Base-by-base conservation (phyloP, 2,113 vertebrate genomes). In the Hymenochirus boettgeri region DNA sequence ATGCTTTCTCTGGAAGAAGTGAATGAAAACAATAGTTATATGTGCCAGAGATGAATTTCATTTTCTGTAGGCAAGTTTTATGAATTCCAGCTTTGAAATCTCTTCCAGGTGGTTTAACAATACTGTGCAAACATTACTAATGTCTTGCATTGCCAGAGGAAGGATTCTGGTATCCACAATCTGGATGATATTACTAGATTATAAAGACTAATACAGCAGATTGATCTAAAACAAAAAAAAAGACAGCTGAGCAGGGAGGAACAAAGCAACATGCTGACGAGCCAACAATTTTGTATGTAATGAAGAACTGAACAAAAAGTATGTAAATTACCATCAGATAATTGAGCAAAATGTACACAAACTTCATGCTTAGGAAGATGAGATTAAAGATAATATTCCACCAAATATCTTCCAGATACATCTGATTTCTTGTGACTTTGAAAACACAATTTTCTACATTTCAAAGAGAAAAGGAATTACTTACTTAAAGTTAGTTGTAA, bases 51-150 rank as follows among this genome's bases (percentile, higher is more conserved):
- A 29, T 26, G n/a, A 25, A 48, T 57, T 37, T 57, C 12, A 18
- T 39, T 39, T 46, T 57, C 29, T 65, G 53, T 25, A 65, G 63
- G 33, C 63, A 47, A 50, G 25, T 50, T 54, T 48, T 65, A 57
- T 57, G 46, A 22, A 35, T 57, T 57, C 22, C 63, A 65, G 53
- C 27, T 57, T 65, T 50, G 54, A 57, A 65, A 65, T 65, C 33
- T 47, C 27, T 65, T 65, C 63, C 63, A 65, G 63, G 63, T 65
- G 63, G 42, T 57, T 27, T 22, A 65, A 50, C 27, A 65, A 57
- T 56, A 31, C 54, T 57, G 42, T 57, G 50, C 45, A 57, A 65
- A 65, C 55, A 65, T 57, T 55, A 50, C 31, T 39, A 39, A 45
- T 57, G 54, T 57, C 45, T 31, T 25, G 53, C 25, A 26, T 48